phyloP scores from a whole-genome alignment of 2,888 invertebrate species.

The Caenorhabditis becei region DNA sequence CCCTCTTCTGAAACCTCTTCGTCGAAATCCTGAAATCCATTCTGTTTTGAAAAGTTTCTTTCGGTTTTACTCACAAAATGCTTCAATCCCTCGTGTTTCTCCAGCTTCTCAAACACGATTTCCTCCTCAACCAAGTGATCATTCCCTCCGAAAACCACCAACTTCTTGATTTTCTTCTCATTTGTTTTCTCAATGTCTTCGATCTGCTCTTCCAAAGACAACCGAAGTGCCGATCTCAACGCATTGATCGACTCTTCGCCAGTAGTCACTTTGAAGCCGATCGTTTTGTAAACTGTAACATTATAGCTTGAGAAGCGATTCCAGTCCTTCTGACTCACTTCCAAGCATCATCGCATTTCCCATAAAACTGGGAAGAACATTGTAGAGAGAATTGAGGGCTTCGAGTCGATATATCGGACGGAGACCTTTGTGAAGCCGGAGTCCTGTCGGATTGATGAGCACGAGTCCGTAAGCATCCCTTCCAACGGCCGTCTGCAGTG shows the following conservation, averaged over 20 bases:
- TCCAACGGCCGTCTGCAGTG: slow-evolving; percentile 58
- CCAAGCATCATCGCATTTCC: slow-evolving; percentile 46
- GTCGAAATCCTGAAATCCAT: slow-evolving; percentile 31
- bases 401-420: slow-evolving; percentile 59
- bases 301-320: neutral
- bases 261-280: slow-evolving; percentile 53
- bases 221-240: slow-evolving; percentile 47
- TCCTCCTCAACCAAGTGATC: slow-evolving; percentile 58
- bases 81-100: slow-evolving; percentile 37
- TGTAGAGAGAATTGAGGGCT: slow-evolving; percentile 34
- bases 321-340: slow-evolving; percentile 32
- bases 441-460: slow-evolving; percentile 66
- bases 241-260: slow-evolving; percentile 57
- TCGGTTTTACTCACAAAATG: slow-evolving; percentile 33
- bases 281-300: slow-evolving; percentile 58
- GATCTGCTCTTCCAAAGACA: slow-evolving; percentile 35
- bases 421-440: slow-evolving; percentile 66
- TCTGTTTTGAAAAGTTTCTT: neutral
- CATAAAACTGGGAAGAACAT: slow-evolving; percentile 19
- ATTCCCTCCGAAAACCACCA: slow-evolving; percentile 56
- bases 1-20: slow-evolving; percentile 16
- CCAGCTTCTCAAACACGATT: slow-evolving; percentile 38
- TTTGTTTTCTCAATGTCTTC: slow-evolving; percentile 37
- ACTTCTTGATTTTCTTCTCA: slow-evolving; percentile 41
- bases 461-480: slow-evolving; percentile 41